A percentile compares a stretch with the other conserved stretches of the same genome.
phyloP scores from a whole-genome alignment of 2,888 invertebrate genomes.

The Stenolophus ochropezus region DNA sequence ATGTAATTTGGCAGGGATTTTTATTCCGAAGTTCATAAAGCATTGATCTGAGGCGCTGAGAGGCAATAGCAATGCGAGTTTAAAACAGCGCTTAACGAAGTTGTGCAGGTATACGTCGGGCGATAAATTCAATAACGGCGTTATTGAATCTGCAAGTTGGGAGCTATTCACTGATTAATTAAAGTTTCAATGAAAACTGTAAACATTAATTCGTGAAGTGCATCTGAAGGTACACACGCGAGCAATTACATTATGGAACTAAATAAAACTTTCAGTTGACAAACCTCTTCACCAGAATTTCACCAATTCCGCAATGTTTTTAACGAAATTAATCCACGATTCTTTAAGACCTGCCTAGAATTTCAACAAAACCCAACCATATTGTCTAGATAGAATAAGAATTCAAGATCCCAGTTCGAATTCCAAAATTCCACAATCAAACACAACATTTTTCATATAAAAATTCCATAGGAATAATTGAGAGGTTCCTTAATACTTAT shows the following conservation, averaged over 20 bases:
- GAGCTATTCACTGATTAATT: constrained; percentile 46
- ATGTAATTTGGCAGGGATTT: not conserved
- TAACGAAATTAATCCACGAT: not conserved
- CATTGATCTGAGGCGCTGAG: not conserved
- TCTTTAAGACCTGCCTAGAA: not conserved
- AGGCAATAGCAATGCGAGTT: constrained; percentile 9
- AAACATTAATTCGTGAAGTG: constrained; percentile 40
- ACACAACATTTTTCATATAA: too few relatives aligned
- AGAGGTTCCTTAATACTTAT: too few relatives aligned
- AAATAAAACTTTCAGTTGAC: constrained; percentile 19
- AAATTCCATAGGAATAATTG: too few relatives aligned
- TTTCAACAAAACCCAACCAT: too few relatives aligned
- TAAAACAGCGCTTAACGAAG: constrained; percentile 24
- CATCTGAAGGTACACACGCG: constrained; percentile 12
- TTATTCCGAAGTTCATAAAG: not conserved
- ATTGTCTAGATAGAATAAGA: too few relatives aligned
- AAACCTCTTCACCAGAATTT: not conserved
- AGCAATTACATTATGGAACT: constrained; percentile 21
- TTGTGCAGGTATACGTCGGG: not conserved
- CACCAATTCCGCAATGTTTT: not conserved
- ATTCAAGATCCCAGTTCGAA: too few relatives aligned
- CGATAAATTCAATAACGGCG: constrained; percentile 28
- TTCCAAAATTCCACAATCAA: too few relatives aligned
- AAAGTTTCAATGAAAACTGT: constrained; percentile 48
- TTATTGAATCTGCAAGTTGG: constrained; percentile 41